Evolutionary conservation across 1,140 invertebrate genomes (phyloP).

Genomic region (Apis dorsata): DNA sequence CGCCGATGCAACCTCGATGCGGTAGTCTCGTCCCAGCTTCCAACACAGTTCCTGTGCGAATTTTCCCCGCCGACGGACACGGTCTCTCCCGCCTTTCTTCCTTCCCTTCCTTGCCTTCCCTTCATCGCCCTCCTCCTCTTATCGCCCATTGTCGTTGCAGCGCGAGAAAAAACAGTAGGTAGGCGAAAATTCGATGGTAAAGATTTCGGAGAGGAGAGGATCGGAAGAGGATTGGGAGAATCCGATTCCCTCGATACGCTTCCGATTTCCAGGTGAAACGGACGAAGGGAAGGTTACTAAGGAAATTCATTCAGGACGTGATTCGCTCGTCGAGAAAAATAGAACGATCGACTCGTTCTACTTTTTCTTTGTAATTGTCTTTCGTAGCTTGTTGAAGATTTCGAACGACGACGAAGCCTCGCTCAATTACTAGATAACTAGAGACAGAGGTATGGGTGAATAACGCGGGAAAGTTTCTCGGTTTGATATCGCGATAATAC

Average conservation of each 20-base stretch:
- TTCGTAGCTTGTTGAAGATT: not conserved
- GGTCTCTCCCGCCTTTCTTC: not conserved
- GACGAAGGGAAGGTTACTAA: not conserved
- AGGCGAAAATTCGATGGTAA: not conserved
- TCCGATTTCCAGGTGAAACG: not conserved
- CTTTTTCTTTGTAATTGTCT: not conserved
- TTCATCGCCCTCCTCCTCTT: not conserved
- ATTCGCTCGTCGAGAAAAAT: not conserved
- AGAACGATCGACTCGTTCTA: not conserved
- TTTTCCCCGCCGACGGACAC: slow-evolving; percentile 49
- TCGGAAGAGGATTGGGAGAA: not conserved
- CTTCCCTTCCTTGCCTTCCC: not conserved
- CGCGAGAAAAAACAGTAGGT: not conserved
- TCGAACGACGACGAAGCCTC: not conserved
- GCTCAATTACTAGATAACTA: not conserved
- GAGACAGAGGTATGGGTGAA: not conserved
- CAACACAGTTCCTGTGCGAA: slow-evolving; percentile 40
- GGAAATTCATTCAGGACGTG: not conserved
- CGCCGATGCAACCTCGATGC: slow-evolving; percentile 1
- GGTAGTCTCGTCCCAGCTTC: not conserved
- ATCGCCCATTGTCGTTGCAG: not conserved
- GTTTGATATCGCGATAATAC: slow-evolving; percentile 11
- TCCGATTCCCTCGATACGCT: not conserved
- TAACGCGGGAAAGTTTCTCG: not conserved
- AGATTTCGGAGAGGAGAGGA: not conserved